These are phyloP conservation scores for Ridgeia piscesae DNA, from an alignment of 1,140 invertebrate species.

Conservation along the genomic window DNA sequence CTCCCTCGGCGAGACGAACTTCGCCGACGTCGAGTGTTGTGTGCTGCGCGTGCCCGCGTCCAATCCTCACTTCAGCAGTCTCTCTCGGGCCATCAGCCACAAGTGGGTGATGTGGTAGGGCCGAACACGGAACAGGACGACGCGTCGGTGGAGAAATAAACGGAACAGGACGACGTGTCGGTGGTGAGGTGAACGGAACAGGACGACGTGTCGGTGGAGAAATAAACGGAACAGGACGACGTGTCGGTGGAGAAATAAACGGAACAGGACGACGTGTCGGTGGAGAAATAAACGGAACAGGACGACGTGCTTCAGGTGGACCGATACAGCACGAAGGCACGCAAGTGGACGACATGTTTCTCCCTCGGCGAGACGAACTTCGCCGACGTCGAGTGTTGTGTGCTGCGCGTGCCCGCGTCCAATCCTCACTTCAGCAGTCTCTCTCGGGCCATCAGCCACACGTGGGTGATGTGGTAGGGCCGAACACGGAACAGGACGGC, in stretches of 20 bases:
- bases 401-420: conserved; percentile 8
- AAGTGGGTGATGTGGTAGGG: neutral
- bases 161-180: neutral
- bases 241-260: neutral
- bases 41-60: conserved; percentile 10
- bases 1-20: neutral
- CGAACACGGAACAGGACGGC: neutral
- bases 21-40: neutral
- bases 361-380: neutral
- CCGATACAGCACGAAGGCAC: neutral
- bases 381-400: neutral
- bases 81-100: neutral
- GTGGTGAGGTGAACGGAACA: neutral
- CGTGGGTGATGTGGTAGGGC: neutral
- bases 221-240: neutral
- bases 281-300: neutral
- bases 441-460: neutral
- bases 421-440: conserved; percentile 7
- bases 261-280: neutral
- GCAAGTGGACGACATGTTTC: neutral
- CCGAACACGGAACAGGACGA: neutral
- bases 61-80: conserved; percentile 1
- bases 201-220: neutral
- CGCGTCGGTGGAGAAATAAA: neutral
- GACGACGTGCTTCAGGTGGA: neutral